phyloP scores from a whole-genome alignment of 2,888 invertebrate genomes.

The Cheilosia variabilis region DNA sequence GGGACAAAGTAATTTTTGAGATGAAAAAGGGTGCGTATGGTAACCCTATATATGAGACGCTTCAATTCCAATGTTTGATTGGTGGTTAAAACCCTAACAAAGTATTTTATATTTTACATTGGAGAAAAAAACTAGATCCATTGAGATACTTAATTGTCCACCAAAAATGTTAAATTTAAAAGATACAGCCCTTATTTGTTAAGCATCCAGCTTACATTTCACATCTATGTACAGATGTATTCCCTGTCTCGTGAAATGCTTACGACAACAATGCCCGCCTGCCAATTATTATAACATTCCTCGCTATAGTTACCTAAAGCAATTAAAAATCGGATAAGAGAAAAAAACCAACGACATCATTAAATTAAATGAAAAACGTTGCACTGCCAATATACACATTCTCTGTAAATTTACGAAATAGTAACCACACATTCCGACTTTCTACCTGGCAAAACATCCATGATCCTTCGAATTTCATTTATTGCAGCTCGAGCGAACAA shows the following conservation, averaged over 20 bases:
- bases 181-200: no score
- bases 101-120: no score
- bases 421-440: constrained; percentile 27
- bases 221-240: not conserved
- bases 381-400: constrained; percentile 2
- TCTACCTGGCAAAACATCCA: constrained; percentile 22
- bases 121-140: no score
- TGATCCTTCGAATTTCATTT: constrained; percentile 22
- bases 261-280: not conserved
- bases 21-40: no score
- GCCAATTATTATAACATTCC: not conserved
- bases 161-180: no score
- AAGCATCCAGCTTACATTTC: not conserved
- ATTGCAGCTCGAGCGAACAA: constrained; percentile 10
- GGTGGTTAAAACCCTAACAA: no score
- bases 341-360: not conserved
- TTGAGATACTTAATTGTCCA: no score
- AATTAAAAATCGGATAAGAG: not conserved
- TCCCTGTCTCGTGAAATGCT: not conserved
- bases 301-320: not conserved
- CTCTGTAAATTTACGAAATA: constrained; percentile 18
- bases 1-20: no score
- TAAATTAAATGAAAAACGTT: constrained; percentile 2
- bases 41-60: no score
- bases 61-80: no score